A percentile compares a stretch with the other conserved stretches of the same genome.
Evolutionary conservation across 2,888 invertebrate species (phyloP).

Genomic region (Thyatira batis): DNA sequence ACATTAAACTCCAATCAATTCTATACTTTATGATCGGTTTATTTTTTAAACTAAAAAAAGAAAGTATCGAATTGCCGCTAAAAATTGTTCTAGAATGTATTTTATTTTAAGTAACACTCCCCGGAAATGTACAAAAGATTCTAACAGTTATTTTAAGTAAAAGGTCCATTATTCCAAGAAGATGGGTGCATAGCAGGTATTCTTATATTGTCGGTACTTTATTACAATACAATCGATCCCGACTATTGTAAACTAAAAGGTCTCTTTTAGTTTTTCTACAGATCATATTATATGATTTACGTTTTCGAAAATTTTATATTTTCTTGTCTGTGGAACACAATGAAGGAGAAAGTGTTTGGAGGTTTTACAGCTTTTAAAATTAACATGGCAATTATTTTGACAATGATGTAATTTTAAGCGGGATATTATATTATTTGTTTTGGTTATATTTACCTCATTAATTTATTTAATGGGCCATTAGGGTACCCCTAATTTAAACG

Average conservation of each 20-base stretch:
- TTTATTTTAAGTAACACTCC: not conserved
- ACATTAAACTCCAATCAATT: not conserved
- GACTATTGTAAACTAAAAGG: not conserved
- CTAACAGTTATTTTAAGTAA: slow-evolving; percentile 1
- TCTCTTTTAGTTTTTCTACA: not conserved
- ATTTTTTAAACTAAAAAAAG: not conserved
- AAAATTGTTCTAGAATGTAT: not conserved
- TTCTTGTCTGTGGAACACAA: not conserved
- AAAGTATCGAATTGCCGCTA: not conserved
- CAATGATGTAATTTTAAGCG: too few relatives aligned
- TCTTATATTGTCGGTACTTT: not conserved
- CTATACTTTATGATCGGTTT: not conserved
- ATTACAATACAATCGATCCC: not conserved
- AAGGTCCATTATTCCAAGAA: slow-evolving; percentile 5
- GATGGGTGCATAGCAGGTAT: slow-evolving; percentile 10
- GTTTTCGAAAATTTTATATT: not conserved
- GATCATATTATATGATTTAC: not conserved
- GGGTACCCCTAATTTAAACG: too few relatives aligned
- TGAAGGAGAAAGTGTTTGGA: not conserved
- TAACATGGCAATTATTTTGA: too few relatives aligned
- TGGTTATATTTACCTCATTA: too few relatives aligned
- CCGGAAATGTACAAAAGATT: not conserved
- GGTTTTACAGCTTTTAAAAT: too few relatives aligned
- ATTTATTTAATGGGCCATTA: too few relatives aligned
- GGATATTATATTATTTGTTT: too few relatives aligned